These are phyloP conservation scores for Fistularia tabacaria DNA, from an alignment of 2,797 vertebrate genomes.

Conservation along the genomic window DNA sequence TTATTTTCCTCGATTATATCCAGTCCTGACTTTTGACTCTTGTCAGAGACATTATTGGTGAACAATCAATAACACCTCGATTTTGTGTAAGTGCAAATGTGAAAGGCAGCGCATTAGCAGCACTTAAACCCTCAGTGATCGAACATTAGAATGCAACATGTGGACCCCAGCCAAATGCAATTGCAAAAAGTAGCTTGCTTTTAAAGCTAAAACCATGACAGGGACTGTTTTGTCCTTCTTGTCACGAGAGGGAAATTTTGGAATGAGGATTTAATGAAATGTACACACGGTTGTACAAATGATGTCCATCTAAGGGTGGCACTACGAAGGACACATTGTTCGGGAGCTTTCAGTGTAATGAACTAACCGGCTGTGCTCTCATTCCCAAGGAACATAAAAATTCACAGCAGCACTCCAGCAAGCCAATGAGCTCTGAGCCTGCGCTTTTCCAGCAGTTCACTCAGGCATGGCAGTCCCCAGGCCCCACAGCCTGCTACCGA, in stretches of 20 bases:
- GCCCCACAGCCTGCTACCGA: slow-evolving; percentile 31
- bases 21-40: too few relatives aligned
- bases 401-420: slow-evolving; percentile 17
- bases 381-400: slow-evolving; percentile 42
- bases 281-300: slow-evolving; percentile 51
- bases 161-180: slow-evolving; percentile 11
- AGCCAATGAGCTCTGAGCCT: slow-evolving; percentile 33
- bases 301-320: slow-evolving; percentile 18
- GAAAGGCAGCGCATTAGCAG: too few relatives aligned
- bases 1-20: too few relatives aligned
- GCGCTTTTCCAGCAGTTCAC: slow-evolving; percentile 40
- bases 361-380: slow-evolving; percentile 43
- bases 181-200: slow-evolving; percentile 42
- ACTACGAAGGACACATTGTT: slow-evolving; percentile 49
- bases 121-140: too few relatives aligned
- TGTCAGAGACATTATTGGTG: too few relatives aligned
- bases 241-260: too few relatives aligned
- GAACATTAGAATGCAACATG: too few relatives aligned
- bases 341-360: slow-evolving; percentile 50
- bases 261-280: slow-evolving; percentile 59
- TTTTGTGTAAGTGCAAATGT: too few relatives aligned
- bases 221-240: too few relatives aligned
- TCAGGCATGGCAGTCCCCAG: slow-evolving; percentile 43
- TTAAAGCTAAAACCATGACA: slow-evolving; percentile 7
- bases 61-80: too few relatives aligned